These are phyloP conservation scores for Sclerurus mexicanus DNA, from an alignment of 2,113 vertebrate species.

Conservation along the genomic window DNA sequence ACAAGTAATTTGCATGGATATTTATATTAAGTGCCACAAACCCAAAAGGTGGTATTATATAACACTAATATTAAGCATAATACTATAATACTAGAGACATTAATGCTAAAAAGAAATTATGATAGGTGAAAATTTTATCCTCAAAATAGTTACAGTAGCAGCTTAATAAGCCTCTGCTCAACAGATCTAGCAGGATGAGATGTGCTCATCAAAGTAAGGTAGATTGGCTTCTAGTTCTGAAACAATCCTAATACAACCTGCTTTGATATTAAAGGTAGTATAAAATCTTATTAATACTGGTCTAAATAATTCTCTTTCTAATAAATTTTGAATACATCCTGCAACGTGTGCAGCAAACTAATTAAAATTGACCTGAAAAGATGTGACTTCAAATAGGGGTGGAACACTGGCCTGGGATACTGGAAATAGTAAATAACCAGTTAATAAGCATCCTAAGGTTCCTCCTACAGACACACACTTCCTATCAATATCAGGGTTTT, in stretches of 20 bases:
- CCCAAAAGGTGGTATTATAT: not conserved
- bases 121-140: not conserved
- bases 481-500: not conserved
- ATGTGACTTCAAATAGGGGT: not conserved
- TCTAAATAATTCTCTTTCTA: not conserved
- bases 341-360: not conserved
- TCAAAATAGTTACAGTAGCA: not conserved
- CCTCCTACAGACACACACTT: not conserved
- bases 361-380: not conserved
- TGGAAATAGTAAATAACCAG: not conserved
- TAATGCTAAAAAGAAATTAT: not conserved
- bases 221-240: not conserved
- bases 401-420: not conserved
- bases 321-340: not conserved
- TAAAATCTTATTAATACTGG: not conserved
- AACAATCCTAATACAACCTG: not conserved
- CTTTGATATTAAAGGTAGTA: not conserved
- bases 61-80: not conserved
- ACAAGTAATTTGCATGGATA: not conserved
- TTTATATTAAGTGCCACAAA: constrained; percentile 7
- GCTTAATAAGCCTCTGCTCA: not conserved
- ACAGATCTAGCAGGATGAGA: not conserved
- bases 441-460: not conserved
- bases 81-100: not conserved
- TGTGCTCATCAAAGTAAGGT: not conserved